Conservation (phyloP, 2,888 invertebrate genomes). For the Hirtodrosophila trivittata region DNA sequence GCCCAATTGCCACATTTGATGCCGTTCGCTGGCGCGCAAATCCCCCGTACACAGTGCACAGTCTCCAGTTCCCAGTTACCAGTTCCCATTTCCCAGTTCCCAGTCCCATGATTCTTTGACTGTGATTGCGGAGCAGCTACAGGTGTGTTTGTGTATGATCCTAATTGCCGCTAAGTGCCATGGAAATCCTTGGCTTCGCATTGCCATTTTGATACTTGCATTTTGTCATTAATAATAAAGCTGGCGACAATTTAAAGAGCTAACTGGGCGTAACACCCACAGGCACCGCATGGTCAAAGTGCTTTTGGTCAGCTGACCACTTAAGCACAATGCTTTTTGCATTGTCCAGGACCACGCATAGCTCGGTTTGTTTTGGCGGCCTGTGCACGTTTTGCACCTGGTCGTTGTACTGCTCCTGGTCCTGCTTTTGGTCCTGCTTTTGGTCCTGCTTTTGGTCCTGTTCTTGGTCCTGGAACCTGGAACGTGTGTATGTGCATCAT, state of each 20-base stretch:
- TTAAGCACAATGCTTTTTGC: conserved; percentile 69
- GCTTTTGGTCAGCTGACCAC: conserved; percentile 75
- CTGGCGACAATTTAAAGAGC: conserved; percentile 44
- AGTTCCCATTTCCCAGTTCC: conserved; percentile 8
- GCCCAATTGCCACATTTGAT: conserved; percentile 57
- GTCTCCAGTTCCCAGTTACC: conserved; percentile 6
- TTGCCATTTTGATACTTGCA: conserved; percentile 45
- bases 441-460: conserved; percentile 26
- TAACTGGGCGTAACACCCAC: conserved; percentile 32
- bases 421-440: conserved; percentile 1
- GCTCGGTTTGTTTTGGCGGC: conserved; percentile 36
- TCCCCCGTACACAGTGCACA: conserved; percentile 46
- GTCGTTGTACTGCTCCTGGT: background rate
- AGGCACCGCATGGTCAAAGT: conserved; percentile 74
- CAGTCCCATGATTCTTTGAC: conserved; percentile 3
- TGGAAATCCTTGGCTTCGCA: conserved; percentile 46
- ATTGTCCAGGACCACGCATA: conserved; percentile 41
- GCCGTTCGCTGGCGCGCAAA: conserved; percentile 59
- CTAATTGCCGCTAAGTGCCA: conserved; percentile 80
- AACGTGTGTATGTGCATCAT: background rate
- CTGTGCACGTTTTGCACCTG: conserved; percentile 40
- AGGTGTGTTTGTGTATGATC: conserved; percentile 56
- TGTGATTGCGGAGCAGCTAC: conserved; percentile 57
- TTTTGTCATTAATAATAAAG: conserved; percentile 71
- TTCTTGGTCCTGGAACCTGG: background rate